Evolutionary conservation across 2,888 invertebrate genomes (phyloP).

Genomic region (Cephus rjabovi): DNA sequence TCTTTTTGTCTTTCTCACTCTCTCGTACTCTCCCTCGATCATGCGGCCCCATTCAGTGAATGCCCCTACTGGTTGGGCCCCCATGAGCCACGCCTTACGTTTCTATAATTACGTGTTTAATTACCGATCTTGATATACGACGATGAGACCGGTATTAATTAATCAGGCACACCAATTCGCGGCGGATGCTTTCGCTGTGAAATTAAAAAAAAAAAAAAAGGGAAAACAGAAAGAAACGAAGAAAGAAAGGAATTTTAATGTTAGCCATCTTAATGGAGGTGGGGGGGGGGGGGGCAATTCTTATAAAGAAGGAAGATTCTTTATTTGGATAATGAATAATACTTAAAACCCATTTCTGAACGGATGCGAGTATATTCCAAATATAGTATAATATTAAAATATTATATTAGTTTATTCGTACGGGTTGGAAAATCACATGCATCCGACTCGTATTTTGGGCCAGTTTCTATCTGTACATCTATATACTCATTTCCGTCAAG

Average conservation of each 20-base stretch:
- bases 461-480: background rate
- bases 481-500: background rate
- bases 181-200: background rate
- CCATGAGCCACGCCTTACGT: slow-evolving; percentile 57
- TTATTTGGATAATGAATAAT: background rate
- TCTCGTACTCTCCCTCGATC: slow-evolving; percentile 16
- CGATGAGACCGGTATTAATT: slow-evolving; percentile 51
- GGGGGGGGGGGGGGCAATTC: no score
- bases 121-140: slow-evolving; percentile 60
- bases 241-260: background rate
- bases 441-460: background rate
- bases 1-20: slow-evolving; percentile 31
- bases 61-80: slow-evolving; percentile 18
- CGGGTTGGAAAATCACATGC: background rate
- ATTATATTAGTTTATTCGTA: background rate
- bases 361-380: background rate
- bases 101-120: slow-evolving; percentile 64
- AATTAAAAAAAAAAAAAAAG: background rate
- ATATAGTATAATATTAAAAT: background rate
- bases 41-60: slow-evolving; percentile 6
- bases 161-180: slow-evolving; percentile 36
- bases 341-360: background rate
- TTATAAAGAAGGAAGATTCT: background rate
- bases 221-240: background rate
- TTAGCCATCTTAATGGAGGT: background rate